A percentile compares a stretch with the other conserved stretches of the same genome.
Evolutionary conservation across 1,140 invertebrate species (phyloP).

Genomic region (Andrena cerasifolii): DNA sequence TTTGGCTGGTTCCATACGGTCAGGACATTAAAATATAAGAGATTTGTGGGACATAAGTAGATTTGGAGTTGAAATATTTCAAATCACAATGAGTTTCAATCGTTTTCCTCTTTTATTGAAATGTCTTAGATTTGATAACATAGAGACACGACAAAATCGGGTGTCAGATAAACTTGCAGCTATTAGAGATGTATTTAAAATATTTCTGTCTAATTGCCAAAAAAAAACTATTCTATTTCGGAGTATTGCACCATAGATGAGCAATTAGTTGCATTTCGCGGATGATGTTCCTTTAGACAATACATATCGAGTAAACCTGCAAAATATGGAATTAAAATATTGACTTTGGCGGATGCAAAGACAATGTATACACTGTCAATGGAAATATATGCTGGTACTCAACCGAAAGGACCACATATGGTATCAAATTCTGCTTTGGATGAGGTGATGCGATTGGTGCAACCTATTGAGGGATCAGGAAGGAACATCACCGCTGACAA

Average conservation of each 20-base stretch:
- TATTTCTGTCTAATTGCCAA: not conserved
- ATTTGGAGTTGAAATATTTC: too few species aligned
- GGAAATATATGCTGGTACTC: not conserved
- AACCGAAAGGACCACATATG: too few species aligned
- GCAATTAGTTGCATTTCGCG: not conserved
- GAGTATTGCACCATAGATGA: not conserved
- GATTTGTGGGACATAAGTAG: too few species aligned
- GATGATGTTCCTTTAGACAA: not conserved
- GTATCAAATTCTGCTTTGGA: too few species aligned
- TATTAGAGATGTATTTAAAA: not conserved
- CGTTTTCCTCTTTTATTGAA: too few species aligned
- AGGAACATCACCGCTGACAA: not conserved
- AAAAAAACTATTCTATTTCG: not conserved
- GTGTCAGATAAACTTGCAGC: conserved; percentile 19
- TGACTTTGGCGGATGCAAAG: not conserved
- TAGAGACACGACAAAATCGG: too few species aligned
- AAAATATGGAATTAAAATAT: conserved; percentile 9
- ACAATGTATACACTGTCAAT: conserved; percentile 3
- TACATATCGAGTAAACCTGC: not conserved
- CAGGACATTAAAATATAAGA: too few species aligned
- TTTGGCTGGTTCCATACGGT: too few species aligned
- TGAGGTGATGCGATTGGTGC: too few species aligned
- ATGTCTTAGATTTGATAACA: too few species aligned
- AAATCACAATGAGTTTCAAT: too few species aligned
- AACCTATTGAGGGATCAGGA: too few species aligned